Conservation (phyloP, 2,113 vertebrate genomes). For the Lagenorhynchus albirostris region DNA sequence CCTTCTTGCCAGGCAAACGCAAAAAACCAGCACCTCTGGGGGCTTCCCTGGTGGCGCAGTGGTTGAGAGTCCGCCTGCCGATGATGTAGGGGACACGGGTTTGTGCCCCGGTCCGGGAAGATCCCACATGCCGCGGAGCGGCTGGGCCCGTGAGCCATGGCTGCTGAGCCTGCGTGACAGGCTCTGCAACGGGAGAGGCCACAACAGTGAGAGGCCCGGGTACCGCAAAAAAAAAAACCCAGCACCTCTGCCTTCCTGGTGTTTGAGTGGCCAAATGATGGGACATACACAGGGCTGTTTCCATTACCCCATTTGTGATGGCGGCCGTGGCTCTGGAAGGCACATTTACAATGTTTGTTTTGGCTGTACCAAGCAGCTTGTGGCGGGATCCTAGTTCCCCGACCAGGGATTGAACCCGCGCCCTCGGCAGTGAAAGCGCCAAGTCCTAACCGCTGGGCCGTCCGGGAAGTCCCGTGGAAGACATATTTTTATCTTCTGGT, state of each 20-base stretch:
- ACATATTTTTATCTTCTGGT: not conserved
- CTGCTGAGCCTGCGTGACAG: no score
- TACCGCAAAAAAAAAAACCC: no score
- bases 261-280: not conserved
- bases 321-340: no score
- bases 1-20: not conserved
- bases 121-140: no score
- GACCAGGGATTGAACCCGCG: not conserved
- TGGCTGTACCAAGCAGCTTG: not conserved
- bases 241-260: rapidly evolving
- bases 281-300: rapidly evolving
- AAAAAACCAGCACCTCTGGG: no score
- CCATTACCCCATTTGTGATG: not conserved
- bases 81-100: no score
- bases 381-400: not conserved
- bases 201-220: no score
- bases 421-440: not conserved
- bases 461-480: not conserved
- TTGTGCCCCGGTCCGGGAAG: no score
- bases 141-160: no score
- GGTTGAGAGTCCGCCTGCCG: no score
- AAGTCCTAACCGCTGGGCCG: rapidly evolving
- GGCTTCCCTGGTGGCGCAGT: no score
- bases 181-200: no score
- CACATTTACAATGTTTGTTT: not conserved